Base-by-base conservation (phyloP, 2,888 invertebrate genomes). In the Xanthia icteritia region DNA sequence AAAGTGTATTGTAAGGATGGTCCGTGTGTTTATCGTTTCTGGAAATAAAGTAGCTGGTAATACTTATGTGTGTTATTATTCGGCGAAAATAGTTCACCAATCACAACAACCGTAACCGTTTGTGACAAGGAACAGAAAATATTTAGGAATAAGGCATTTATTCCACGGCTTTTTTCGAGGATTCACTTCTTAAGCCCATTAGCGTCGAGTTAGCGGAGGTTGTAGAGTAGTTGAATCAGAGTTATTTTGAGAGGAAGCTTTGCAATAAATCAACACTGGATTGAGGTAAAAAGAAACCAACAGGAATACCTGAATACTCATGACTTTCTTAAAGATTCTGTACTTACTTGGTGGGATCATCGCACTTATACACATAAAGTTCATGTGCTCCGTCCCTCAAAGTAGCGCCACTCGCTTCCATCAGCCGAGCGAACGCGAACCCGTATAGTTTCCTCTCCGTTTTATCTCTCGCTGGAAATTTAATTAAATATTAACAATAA, bases 331-430 rank as follows among this genome's bases (percentile, higher is more conserved):
- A n/a, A 6, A 58, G 27, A 27, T 6, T 27, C 15, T 2, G 17
- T 17, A 97, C 97, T 90, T 97, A 97, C 96, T 98, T 98, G 63
- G 97, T 94, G 0, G 97, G 97, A 91, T 99, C 99, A 90, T 99
- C 99, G 93, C 99, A 99, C 95, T 99, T 99, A 94, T 99, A 99
- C 51, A 99, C 98, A 90, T 98, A 98, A n/a, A 99, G 96, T 87
- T 99, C 98, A 93, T 99, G 99, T 45, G 97, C 97, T 0, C 99
- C 98, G 92, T 99, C 99, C 79, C 98, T 97, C 15, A 99, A 96
- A 0, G 99, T 99, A 1, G 99, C 99, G 1, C 99, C 99, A 86
- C 99, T 98, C 72, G 98, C 97, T 92, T 99, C 99, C 98, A 99
- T 99, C 45, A 99, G 97, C 3, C 98, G 97, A 13, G 98, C 98